Evolutionary conservation across 2,888 invertebrate genomes (phyloP), one percentile per base, ranked within the genome.

Genomic region (Dolomedes plantarius): DNA sequence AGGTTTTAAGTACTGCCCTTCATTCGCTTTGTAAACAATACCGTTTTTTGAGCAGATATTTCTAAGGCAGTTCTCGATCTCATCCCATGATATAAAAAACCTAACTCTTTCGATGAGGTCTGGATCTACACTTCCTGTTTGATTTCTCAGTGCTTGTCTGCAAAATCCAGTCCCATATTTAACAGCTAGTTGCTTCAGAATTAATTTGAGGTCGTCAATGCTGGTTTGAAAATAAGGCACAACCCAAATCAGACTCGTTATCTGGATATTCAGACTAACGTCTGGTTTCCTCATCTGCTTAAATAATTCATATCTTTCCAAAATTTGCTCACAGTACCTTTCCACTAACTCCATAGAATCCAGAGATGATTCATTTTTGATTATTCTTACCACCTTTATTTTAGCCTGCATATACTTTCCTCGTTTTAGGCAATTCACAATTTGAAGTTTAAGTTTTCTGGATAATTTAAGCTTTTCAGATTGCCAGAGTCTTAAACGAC

Each of bases 171-270:
- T 96, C 0, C 99, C 98, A 92, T 98, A 99, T 91, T 99, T 98
- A 3, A 94, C 93, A 23, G 95, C 94, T 77, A 99, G 92, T 88
- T 98, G 94, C 89, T 99, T 98, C 0, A 96, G 94, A 89, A 99
- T 95, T 0, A 96, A 93, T 91, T 94, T 93, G 88, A 94, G 90
- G 90, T 94, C 96, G 91, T 94, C 94, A 27, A 93, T 91, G 89
- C 93, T 93, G 11, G 92, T 91, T 79, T 92, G 91, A 90, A 99
- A 93, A 72, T 98, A 94, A 0, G 99, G 98, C 7, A 98, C 96
- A 0, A 96, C 97, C 99, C 99, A 99, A 88, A 99, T 94, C n/a
- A 98, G 92, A 89, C 96, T 98, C 0, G 98, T 96, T 85, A 99
- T 96, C 0, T 99, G 95, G 92, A 99, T 98, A 1, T 97, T 95